Percentiles rank a stretch among this genome's conserved stretches.
These are phyloP conservation scores for Ommatoiulus sabulosus DNA, from an alignment of 2,888 invertebrate genomes.

Conservation along the genomic window DNA sequence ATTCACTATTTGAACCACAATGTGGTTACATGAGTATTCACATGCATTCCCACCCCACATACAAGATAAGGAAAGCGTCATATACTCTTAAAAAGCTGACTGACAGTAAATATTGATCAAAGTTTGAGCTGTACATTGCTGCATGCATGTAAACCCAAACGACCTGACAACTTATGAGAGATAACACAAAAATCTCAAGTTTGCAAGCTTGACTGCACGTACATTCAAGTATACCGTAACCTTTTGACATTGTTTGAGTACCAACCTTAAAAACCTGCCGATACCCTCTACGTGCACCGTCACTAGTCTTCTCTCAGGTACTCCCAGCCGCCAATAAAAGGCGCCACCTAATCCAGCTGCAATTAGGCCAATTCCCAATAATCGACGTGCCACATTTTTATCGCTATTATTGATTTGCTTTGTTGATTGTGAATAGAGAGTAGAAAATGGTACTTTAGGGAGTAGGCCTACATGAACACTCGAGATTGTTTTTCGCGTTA, in stretches of 20 bases:
- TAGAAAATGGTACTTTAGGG: not conserved
- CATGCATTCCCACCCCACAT: too few relatives aligned
- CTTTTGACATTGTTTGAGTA: not conserved
- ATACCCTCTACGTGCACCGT: conserved; percentile 2
- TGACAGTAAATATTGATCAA: too few relatives aligned
- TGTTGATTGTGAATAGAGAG: not conserved
- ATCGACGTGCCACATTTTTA: not conserved
- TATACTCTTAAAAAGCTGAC: too few relatives aligned
- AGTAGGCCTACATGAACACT: not conserved
- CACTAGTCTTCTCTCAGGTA: not conserved
- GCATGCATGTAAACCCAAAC: too few relatives aligned
- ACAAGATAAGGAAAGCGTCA: too few relatives aligned
- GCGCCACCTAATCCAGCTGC: not conserved
- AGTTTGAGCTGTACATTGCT: too few relatives aligned
- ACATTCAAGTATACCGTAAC: not conserved
- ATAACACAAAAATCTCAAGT: too few relatives aligned
- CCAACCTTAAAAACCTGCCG: conserved; percentile 49
- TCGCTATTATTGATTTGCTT: not conserved
- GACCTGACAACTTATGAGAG: too few relatives aligned
- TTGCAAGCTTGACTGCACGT: too few relatives aligned
- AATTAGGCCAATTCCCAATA: not conserved
- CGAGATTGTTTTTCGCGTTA: not conserved
- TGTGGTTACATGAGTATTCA: too few relatives aligned
- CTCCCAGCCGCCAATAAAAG: conserved; percentile 19
- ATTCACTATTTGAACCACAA: too few relatives aligned